Base-by-base conservation (phyloP, 2,888 invertebrate genomes). In the Rhingia campestris region DNA sequence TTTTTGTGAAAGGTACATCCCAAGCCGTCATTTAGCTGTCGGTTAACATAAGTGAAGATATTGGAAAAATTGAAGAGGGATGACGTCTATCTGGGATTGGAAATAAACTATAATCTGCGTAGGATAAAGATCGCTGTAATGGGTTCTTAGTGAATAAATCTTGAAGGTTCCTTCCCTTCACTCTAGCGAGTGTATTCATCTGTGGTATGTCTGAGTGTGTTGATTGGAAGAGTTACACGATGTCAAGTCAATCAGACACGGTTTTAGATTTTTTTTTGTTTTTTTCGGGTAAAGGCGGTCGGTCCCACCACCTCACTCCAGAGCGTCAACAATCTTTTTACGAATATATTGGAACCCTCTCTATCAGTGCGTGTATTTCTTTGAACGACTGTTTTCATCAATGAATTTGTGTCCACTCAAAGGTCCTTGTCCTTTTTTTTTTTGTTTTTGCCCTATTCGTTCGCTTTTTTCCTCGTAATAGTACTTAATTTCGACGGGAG, bases 1-100 rank as follows among this genome's bases (percentile, higher is more conserved):
- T 59, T 67, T 80, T 80, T 80, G 73, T 74, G 74, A 69, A 74
- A 79, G 69, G 63, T 74, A 82, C 72, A 80, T 79, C 73, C 69
- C 63, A 74, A 80, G 80, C 73, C 80, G 82, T 84, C 82, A 84
- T 74, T 84, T 80, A 64, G 74, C 82, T 84, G 82, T 84, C 82
- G 80, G 79, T 84, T 80, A 84, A 84, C 73, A 74, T 80, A 70
- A 80, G 80, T 84, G 73, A 84, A 84, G 79, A 84, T 80, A 80
- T 84, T 74, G 79, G 82, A 69, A 82, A 79, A 67, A 79, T 73
- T 84, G 82, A 84, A 69, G 74, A 80, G 69, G 82, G 82, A 84
- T 84, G 82, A 84, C 82, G 82, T 79, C 80, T 70, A 73, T 80
- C 82, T 56, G 47, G 53, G 73, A 67, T 63, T 58, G 14, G 63